These are phyloP conservation scores for Rhineura floridana DNA, from an alignment of 2,113 vertebrate genomes.

Conservation along the genomic window DNA sequence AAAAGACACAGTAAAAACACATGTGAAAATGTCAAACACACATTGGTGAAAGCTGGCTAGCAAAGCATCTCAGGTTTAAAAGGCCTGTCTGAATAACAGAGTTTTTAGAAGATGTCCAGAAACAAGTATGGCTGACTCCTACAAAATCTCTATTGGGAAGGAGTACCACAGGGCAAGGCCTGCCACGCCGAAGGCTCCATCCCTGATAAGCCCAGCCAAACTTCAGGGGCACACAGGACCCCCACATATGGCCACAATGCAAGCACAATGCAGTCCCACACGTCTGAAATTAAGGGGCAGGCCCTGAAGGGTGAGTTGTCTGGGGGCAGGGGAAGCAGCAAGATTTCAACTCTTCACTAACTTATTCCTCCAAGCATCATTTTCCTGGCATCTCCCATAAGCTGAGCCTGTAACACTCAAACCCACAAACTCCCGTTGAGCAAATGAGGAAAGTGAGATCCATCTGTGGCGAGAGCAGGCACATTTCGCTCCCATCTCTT, in stretches of 20 bases:
- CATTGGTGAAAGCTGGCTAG: too few species aligned
- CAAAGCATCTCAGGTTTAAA: too few species aligned
- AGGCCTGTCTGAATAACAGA: too few species aligned
- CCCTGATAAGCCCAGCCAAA: too few species aligned
- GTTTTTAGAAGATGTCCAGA: too few species aligned
- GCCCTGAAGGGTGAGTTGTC: not conserved
- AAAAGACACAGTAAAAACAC: too few species aligned
- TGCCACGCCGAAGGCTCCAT: too few species aligned
- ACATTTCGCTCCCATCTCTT: not conserved
- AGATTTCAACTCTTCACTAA: not conserved
- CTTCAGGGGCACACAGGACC: too few species aligned
- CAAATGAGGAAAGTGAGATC: not conserved
- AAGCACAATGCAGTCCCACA: not conserved
- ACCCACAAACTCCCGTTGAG: not conserved
- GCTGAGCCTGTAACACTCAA: not conserved
- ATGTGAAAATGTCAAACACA: too few species aligned
- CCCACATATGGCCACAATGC: not conserved
- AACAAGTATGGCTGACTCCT: too few species aligned
- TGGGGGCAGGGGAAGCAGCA: not conserved
- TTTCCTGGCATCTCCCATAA: not conserved
- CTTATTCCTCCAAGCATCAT: not conserved
- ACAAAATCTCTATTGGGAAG: too few species aligned
- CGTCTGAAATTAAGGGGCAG: not conserved
- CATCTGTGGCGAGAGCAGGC: not conserved
- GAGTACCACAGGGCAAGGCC: too few species aligned